Evolutionary conservation across 2,797 vertebrate genomes (phyloP).

Genomic region (Urosaurus nigricauda): DNA sequence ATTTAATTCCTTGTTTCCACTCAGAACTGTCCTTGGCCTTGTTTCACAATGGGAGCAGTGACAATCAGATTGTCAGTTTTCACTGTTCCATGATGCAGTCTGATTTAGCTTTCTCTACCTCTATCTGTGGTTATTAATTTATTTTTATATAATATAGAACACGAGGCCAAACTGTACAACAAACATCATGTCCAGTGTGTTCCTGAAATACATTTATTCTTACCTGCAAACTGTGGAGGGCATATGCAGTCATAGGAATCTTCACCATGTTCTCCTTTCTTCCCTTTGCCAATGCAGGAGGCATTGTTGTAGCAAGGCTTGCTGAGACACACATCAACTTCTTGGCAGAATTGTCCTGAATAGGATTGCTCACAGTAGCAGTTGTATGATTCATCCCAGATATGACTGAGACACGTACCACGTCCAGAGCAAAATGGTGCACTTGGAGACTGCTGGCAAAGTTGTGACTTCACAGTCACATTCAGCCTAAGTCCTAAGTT

Average conservation of each 20-base stretch:
- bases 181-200: not conserved
- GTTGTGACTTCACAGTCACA: slow-evolving; percentile 83
- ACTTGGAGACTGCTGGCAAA: slow-evolving; percentile 80
- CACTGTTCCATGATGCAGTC: not conserved
- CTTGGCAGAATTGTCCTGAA: slow-evolving; percentile 86
- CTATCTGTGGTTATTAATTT: not conserved
- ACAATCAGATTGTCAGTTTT: not conserved
- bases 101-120: not conserved
- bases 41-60: too few species aligned
- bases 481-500: slow-evolving; percentile 84
- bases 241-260: slow-evolving; percentile 82
- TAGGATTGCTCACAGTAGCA: slow-evolving; percentile 83
- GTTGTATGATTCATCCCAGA: slow-evolving; percentile 79
- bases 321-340: slow-evolving; percentile 79
- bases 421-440: slow-evolving; percentile 84
- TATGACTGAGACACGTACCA: slow-evolving; percentile 82
- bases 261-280: slow-evolving; percentile 64
- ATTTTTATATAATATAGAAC: not conserved
- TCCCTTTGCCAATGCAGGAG: slow-evolving; percentile 78
- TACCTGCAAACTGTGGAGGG: slow-evolving; percentile 85
- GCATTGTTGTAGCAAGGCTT: slow-evolving; percentile 85
- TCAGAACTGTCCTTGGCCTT: too few species aligned
- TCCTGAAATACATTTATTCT: slow-evolving; percentile 39
- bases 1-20: not conserved
- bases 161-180: not conserved